These are phyloP conservation scores for chimpanzee (Pan troglodytes) DNA, from an alignment of 2,113 vertebrate genomes.

Conservation along the genomic window NHGRI_mPanTro3-v2.1_pri NC_072409.2:60612501-60613000, in stretches of 20 bases:
- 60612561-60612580: neutral
- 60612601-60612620: neutral
- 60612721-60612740: neutral
- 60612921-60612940: neutral
- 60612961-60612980: neutral
- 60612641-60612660: neutral
- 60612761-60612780: neutral
- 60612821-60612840: neutral
- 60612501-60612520: neutral
- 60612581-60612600: neutral
- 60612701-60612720: neutral
- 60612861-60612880: neutral
- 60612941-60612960: neutral
- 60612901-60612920: neutral
- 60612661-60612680: neutral
- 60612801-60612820: neutral
- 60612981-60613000: neutral
- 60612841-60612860: neutral
- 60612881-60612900: neutral
- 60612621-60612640: neutral
- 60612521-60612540: neutral
- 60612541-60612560: neutral
- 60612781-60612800: neutral
- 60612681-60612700: neutral
- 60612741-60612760: neutral